A percentile compares a stretch with the other conserved stretches of the same genome.
These are phyloP conservation scores for Incurvaria masculella DNA, from an alignment of 2,888 invertebrate genomes.

Conservation along the genomic window DNA sequence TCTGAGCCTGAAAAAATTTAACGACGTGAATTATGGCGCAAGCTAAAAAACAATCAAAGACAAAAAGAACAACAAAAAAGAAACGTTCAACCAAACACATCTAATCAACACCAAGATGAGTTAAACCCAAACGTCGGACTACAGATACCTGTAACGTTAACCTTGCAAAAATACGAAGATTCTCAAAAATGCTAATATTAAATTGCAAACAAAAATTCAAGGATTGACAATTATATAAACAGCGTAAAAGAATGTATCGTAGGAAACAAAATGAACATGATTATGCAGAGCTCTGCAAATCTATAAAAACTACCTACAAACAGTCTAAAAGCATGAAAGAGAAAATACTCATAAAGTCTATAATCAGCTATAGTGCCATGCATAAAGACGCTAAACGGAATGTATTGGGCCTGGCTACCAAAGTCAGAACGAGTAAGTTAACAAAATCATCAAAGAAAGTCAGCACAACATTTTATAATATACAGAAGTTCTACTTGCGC, in stretches of 20 bases:
- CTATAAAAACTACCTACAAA: neutral
- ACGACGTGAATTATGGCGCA: neutral
- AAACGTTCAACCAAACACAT: neutral
- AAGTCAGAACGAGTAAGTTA: neutral
- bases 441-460: neutral
- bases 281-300: neutral
- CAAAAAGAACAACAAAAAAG: neutral
- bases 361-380: neutral
- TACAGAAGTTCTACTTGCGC: constrained; percentile 1
- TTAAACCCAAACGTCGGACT: too few relatives aligned
- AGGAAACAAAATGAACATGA: neutral
- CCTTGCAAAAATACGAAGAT: too few relatives aligned
- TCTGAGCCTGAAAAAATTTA: constrained; percentile 1
- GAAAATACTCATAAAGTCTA: neutral
- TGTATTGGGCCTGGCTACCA: neutral
- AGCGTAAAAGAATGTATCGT: too few relatives aligned
- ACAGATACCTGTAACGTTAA: too few relatives aligned
- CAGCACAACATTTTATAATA: neutral
- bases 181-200: too few relatives aligned
- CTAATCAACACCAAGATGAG: too few relatives aligned
- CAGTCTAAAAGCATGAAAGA: neutral
- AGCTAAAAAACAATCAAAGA: constrained; percentile 1
- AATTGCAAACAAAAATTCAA: too few relatives aligned
- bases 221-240: too few relatives aligned
- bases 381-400: neutral